These are phyloP conservation scores for Pinctada fucata DNA, from an alignment of 2,888 invertebrate species.

Conservation along the genomic window DNA sequence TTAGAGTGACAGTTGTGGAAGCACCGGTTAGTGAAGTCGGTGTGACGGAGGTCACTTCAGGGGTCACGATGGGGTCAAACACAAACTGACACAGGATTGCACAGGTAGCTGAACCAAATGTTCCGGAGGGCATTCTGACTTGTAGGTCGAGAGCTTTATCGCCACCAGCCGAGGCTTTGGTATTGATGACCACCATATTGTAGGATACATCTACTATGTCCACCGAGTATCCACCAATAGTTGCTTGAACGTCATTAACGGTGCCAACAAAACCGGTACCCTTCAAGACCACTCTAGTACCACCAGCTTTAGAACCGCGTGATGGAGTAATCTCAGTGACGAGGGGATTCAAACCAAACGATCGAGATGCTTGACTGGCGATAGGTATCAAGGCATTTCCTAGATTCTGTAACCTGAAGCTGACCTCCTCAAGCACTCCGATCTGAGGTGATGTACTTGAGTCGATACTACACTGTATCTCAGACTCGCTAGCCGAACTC, in stretches of 20 bases:
- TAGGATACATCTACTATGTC: constrained; percentile 47
- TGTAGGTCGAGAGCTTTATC: constrained; percentile 34
- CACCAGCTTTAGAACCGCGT: constrained; percentile 50
- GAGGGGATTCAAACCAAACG: constrained; percentile 52
- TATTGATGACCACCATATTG: constrained; percentile 46
- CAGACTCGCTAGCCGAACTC: constrained; percentile 23
- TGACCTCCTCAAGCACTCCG: constrained; percentile 45
- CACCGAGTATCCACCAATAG: constrained; percentile 53
- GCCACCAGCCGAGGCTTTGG: constrained; percentile 27
- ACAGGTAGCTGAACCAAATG: constrained; percentile 45
- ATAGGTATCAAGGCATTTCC: constrained; percentile 51
- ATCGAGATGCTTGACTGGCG: constrained; percentile 33
- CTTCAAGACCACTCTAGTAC: constrained; percentile 45
- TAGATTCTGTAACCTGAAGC: constrained; percentile 48
- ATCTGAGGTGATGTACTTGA: constrained; percentile 44
- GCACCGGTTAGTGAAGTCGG: constrained; percentile 48
- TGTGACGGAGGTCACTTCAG: constrained; percentile 43
- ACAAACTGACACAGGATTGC: constrained; percentile 49
- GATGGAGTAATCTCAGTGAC: constrained; percentile 46
- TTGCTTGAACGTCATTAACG: constrained; percentile 37
- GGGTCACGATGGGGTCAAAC: constrained; percentile 47
- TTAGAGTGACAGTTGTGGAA: constrained; percentile 49
- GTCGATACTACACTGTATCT: constrained; percentile 44
- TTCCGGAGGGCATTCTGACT: constrained; percentile 35
- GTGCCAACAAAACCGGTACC: constrained; percentile 60